Evolutionary conservation across 2,888 invertebrate genomes (phyloP).

Genomic region (Agrotis clavis): DNA sequence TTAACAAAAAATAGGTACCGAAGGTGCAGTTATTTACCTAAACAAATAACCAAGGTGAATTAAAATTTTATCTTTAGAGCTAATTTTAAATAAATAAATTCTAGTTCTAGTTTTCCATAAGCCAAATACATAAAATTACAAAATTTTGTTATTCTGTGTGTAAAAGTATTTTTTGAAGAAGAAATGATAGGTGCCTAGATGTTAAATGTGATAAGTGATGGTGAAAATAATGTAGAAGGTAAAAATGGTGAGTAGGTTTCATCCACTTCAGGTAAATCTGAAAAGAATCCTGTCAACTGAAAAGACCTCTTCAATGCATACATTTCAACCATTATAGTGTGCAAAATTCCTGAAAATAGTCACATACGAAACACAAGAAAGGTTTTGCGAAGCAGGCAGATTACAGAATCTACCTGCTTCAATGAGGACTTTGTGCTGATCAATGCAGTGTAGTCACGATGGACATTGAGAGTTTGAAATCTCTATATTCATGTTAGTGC

Average conservation of each 20-base stretch:
- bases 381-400: neutral
- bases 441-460: neutral
- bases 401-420: neutral
- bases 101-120: constrained; percentile 61
- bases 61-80: constrained; percentile 40
- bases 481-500: neutral
- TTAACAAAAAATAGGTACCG: constrained; percentile 32
- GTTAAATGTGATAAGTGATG: constrained; percentile 36
- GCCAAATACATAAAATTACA: constrained; percentile 44
- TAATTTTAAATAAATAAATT: constrained; percentile 45
- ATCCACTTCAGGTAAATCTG: constrained; percentile 20
- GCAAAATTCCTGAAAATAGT: constrained; percentile 30
- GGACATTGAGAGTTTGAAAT: neutral
- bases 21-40: constrained; percentile 55
- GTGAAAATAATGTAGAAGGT: constrained; percentile 31
- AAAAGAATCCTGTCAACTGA: constrained; percentile 39
- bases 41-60: constrained; percentile 39
- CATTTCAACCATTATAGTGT: neutral
- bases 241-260: constrained; percentile 13
- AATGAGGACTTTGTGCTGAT: neutral
- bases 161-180: constrained; percentile 33
- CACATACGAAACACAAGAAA: constrained; percentile 4
- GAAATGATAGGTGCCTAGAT: constrained; percentile 36
- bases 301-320: constrained; percentile 28
- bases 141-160: constrained; percentile 49